A percentile compares a stretch with the other conserved stretches of the same genome.
phyloP scores from a whole-genome alignment of 2,888 invertebrate genomes.

The Conops quadrifasciatus region DNA sequence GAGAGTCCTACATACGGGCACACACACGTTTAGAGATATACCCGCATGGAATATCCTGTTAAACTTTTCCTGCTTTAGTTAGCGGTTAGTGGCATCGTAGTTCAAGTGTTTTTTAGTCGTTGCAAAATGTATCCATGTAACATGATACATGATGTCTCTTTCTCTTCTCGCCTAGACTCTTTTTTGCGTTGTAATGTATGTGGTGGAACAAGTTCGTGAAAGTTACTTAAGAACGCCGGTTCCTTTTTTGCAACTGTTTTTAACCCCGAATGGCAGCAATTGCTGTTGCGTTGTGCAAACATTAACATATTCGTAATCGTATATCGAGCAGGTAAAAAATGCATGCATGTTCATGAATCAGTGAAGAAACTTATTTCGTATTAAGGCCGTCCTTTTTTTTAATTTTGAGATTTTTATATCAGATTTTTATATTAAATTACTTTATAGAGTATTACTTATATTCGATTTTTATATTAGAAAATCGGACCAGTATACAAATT shows the following conservation, averaged over 20 bases:
- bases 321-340: neutral
- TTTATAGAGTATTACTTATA: no score
- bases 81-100: neutral
- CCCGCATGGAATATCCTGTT: slow-evolving; percentile 19
- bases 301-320: no score
- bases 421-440: no score
- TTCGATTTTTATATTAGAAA: no score
- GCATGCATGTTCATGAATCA: no score
- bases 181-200: neutral
- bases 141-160: slow-evolving; percentile 17
- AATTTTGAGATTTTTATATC: no score
- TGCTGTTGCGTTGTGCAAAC: neutral
- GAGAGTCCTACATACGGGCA: neutral
- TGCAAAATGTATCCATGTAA: slow-evolving; percentile 20
- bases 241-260: slow-evolving; percentile 14
- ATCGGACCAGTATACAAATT: no score
- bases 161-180: neutral
- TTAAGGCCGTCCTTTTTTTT: no score
- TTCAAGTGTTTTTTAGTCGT: slow-evolving; percentile 27
- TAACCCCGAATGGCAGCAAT: slow-evolving; percentile 3
- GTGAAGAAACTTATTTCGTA: no score
- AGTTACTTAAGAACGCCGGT: slow-evolving; percentile 15
- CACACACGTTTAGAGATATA: no score
- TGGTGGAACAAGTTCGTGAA: slow-evolving; percentile 17
- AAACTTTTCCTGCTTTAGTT: neutral